These are phyloP conservation scores for Liasis olivaceus DNA, from an alignment of 2,797 vertebrate species.

Conservation along the genomic window DNA sequence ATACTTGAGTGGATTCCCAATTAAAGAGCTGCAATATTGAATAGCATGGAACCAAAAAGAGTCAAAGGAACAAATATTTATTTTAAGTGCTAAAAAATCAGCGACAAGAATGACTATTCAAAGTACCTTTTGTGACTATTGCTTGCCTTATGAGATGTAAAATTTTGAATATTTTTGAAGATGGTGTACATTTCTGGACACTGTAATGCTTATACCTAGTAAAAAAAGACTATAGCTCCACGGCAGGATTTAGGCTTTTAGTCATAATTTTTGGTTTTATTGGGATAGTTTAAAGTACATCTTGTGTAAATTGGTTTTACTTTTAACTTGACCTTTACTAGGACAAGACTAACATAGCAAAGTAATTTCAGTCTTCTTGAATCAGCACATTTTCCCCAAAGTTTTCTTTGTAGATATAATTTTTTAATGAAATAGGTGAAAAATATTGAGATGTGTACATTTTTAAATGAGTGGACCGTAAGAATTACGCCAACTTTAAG, in stretches of 20 bases:
- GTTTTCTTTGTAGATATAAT: not conserved
- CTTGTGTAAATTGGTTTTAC: slow-evolving; percentile 12
- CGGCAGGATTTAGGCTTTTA: not conserved
- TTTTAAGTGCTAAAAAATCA: not conserved
- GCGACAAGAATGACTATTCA: not conserved
- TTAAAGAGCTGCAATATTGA: slow-evolving; percentile 20
- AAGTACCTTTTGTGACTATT: slow-evolving; percentile 19
- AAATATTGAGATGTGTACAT: not conserved
- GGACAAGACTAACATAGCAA: not conserved
- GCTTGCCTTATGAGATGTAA: slow-evolving; percentile 1
- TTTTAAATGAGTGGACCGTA: not conserved
- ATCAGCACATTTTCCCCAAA: not conserved
- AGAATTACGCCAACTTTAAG: slow-evolving; percentile 12
- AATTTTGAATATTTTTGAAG: not conserved
- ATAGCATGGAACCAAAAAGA: not conserved
- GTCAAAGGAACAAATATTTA: slow-evolving; percentile 11
- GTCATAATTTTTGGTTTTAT: not conserved
- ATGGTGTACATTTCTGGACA: not conserved
- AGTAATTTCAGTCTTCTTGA: slow-evolving; percentile 26
- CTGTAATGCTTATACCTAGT: not conserved
- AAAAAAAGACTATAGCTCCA: not conserved
- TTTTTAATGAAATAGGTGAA: slow-evolving; percentile 9
- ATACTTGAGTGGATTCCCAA: slow-evolving; percentile 14
- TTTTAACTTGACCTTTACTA: not conserved
- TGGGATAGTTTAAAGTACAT: not conserved